phyloP scores from a whole-genome alignment of 1,140 invertebrate species.

The Agrypnia vestita region DNA sequence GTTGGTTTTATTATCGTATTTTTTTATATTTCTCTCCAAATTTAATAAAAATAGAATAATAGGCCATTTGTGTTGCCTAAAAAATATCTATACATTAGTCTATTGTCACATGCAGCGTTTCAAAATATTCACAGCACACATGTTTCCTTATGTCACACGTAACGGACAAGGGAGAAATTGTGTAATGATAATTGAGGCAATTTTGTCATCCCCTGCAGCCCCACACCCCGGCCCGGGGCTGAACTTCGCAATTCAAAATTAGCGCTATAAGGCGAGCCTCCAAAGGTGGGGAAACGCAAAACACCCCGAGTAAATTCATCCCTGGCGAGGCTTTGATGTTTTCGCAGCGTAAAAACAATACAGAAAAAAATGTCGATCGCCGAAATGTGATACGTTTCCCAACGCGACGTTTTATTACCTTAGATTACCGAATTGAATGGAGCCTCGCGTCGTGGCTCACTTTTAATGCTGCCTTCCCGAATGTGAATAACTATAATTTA shows the following conservation, averaged over 20 bases:
- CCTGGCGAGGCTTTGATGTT: constrained; percentile 26
- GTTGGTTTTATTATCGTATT: no score
- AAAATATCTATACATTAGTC: no score
- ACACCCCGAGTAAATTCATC: constrained; percentile 12
- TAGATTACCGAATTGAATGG: constrained; percentile 59
- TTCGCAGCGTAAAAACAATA: background rate
- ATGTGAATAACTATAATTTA: constrained; percentile 59
- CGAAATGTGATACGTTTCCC: constrained; percentile 57
- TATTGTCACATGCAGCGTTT: no score
- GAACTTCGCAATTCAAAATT: constrained; percentile 18
- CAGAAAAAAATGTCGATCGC: constrained; percentile 25
- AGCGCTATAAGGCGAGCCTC: background rate
- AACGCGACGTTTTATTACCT: constrained; percentile 60
- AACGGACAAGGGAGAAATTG: constrained; percentile 13
- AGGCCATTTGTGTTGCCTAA: no score
- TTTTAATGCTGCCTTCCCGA: constrained; percentile 57
- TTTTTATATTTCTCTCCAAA: no score
- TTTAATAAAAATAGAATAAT: no score
- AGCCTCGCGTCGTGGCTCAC: constrained; percentile 50
- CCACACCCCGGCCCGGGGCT: constrained; percentile 3
- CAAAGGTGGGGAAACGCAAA: background rate
- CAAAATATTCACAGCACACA: no score
- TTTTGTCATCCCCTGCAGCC: constrained; percentile 30
- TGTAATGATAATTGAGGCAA: constrained; percentile 38
- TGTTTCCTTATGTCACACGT: no score